phyloP scores from a whole-genome alignment of 2,888 invertebrate species.

The Ferrisia virgata region DNA sequence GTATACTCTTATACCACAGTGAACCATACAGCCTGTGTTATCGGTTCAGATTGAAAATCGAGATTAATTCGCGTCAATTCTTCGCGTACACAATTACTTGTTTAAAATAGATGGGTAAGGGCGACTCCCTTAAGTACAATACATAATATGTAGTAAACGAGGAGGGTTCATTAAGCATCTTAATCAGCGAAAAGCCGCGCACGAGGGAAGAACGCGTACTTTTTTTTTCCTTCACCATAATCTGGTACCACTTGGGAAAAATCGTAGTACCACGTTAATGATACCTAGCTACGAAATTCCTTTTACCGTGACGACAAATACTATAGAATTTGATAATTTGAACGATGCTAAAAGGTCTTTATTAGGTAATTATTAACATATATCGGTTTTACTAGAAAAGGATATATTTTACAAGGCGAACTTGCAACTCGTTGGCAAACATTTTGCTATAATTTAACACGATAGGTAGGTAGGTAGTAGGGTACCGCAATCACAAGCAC shows the following conservation, averaged over 20 bases:
- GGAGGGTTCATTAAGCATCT: slow-evolving; percentile 14
- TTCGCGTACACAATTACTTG: neutral
- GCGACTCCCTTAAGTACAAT: neutral
- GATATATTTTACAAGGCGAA: neutral
- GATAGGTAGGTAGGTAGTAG: too few relatives aligned
- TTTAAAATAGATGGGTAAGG: neutral
- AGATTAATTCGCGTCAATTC: slow-evolving; percentile 10
- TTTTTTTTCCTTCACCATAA: neutral
- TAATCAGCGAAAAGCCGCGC: slow-evolving; percentile 12
- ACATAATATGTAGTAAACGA: neutral
- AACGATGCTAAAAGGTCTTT: neutral
- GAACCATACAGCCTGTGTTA: too few relatives aligned
- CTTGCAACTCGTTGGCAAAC: neutral
- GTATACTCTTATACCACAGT: too few relatives aligned
- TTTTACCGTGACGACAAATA: neutral
- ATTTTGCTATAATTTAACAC: neutral
- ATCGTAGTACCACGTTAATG: neutral
- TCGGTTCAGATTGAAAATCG: neutral
- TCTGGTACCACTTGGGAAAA: slow-evolving; percentile 5
- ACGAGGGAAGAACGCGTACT: neutral
- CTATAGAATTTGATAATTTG: neutral
- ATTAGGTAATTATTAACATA: slow-evolving; percentile 5
- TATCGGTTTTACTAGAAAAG: neutral
- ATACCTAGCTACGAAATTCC: neutral
- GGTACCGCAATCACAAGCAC: neutral